Conservation (phyloP, 2,888 invertebrate species). For the Aelia acuminata region DNA sequence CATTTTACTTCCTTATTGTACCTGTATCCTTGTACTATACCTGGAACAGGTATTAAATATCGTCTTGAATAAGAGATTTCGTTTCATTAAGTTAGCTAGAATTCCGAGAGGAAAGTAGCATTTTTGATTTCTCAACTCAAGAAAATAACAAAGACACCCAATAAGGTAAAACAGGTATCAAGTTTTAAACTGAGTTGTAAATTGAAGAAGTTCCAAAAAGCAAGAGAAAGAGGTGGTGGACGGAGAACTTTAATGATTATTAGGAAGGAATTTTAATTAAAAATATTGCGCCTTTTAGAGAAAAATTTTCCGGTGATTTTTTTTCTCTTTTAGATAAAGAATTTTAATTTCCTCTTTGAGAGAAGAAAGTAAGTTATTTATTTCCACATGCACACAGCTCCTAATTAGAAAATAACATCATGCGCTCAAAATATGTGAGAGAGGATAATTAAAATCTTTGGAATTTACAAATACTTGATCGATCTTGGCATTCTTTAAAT, state of each 20-base stretch:
- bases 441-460: neutral
- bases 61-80: too few relatives aligned
- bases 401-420: neutral
- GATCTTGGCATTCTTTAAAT: neutral
- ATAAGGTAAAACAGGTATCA: neutral
- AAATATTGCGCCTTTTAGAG: neutral
- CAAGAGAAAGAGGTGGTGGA: neutral
- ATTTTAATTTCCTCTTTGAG: slow-evolving; percentile 4
- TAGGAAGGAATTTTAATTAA: slow-evolving; percentile 28
- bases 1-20: too few relatives aligned
- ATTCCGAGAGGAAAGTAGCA: neutral
- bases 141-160: neutral
- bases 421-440: neutral
- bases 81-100: neutral
- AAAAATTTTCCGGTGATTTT: neutral
- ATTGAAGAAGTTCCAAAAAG: neutral
- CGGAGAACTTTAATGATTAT: slow-evolving; percentile 5
- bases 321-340: neutral
- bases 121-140: neutral
- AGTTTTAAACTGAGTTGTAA: neutral
- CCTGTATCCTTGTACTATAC: too few relatives aligned
- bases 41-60: too few relatives aligned
- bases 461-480: neutral
- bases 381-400: neutral
- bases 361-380: neutral